These are phyloP conservation scores for Tachina fera DNA, from an alignment of 2,888 invertebrate genomes.

Conservation along the genomic window DNA sequence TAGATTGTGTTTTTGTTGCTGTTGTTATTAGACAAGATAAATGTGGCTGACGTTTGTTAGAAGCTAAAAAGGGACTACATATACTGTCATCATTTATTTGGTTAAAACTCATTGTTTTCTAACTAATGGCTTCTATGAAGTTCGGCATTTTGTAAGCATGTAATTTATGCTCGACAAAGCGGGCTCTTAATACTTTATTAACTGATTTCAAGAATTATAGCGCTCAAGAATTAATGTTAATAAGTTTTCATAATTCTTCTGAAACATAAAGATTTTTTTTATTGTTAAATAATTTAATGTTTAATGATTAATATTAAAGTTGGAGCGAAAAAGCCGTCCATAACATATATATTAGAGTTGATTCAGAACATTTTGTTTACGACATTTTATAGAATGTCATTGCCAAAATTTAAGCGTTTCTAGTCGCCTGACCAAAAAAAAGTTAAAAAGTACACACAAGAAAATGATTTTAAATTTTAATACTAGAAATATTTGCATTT, in stretches of 20 bases:
- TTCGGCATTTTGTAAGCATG: slow-evolving; percentile 6
- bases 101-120: slow-evolving; percentile 24
- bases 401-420: too few relatives aligned
- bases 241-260: background rate
- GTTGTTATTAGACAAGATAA: slow-evolving; percentile 40
- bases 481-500: too few relatives aligned
- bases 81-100: slow-evolving; percentile 19
- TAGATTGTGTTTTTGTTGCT: background rate
- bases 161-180: slow-evolving; percentile 32
- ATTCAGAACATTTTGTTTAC: too few relatives aligned
- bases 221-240: background rate
- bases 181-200: slow-evolving; percentile 19
- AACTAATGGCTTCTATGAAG: slow-evolving; percentile 1
- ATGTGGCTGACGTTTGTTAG: slow-evolving; percentile 31
- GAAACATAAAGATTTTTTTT: background rate
- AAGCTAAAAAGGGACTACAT: slow-evolving; percentile 15
- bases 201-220: background rate
- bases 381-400: too few relatives aligned
- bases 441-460: too few relatives aligned
- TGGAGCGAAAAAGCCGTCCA: too few relatives aligned
- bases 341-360: too few relatives aligned
- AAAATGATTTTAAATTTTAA: too few relatives aligned
- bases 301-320: too few relatives aligned
- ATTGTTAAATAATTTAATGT: background rate
- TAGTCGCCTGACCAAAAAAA: too few relatives aligned